Base-by-base conservation (phyloP, 2,113 vertebrate genomes). In the Callaeas wilsoni region DNA sequence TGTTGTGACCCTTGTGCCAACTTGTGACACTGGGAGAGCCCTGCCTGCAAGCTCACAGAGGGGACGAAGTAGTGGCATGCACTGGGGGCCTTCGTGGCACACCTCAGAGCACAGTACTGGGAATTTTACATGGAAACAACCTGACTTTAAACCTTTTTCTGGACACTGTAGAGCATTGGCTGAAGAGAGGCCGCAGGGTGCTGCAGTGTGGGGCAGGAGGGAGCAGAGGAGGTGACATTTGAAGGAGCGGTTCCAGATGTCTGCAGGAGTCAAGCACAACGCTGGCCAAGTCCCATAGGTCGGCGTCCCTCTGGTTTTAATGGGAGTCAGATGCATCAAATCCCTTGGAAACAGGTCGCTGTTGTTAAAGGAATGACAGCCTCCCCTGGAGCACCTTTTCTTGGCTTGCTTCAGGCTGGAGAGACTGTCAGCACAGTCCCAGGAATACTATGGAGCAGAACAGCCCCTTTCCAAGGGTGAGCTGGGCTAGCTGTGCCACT, bases 1-100 rank as follows among this genome's bases (percentile, higher is more conserved):
- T 63, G 13, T 7, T 44, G 73, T 13, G 44, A 60, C 2, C 2
- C 32, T 56, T 1, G 1, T 3, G 6, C 30, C 63, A 60, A 0
- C 11, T 21, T 68, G 42, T 33, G 64, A 25, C 33, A 39, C 47
- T 0, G 0, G 33, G 32, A 82, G 25, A 44, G 21, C 20, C 46
- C 79, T 84, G 26, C 9, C 47, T 3, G 2, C 0, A 0, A 33
- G 20, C 62, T 79, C 6, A 1, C 19, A 20, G 46, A 62, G 19
- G 35, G 73, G 25, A 55, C 18, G 25, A 35, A 63, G 14, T 2
- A 18, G 17, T 65, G 65, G 30, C 29, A 44, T 0, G 0, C 27
- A 17, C 2, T 1, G 65, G 37, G 32, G 35, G 9, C 12, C 33
- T 20, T 68, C 6, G 6, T 1, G 5, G 32, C 62, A 41, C 69